Conservation (phyloP, 1,140 invertebrate genomes). For the Lordiphosa clarofinis region DNA sequence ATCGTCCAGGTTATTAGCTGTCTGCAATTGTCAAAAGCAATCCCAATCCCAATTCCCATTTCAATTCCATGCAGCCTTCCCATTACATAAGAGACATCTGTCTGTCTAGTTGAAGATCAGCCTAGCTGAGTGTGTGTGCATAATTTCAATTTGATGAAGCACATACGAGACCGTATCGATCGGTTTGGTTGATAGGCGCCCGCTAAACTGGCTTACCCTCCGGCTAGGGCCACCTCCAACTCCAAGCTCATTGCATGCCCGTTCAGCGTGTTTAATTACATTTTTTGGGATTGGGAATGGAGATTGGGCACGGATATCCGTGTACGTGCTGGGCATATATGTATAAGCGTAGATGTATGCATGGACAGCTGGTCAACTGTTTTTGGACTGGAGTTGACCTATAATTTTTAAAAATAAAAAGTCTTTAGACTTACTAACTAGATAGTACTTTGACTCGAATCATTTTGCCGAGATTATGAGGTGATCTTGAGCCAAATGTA, state of each 20-base stretch:
- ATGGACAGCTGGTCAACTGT: conserved; percentile 12
- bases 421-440: too few relatives aligned
- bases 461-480: too few relatives aligned
- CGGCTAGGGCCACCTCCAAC: conserved; percentile 30
- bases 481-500: too few relatives aligned
- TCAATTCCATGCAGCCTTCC: conserved; percentile 22
- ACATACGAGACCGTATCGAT: conserved; percentile 51
- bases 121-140: conserved; percentile 40
- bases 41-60: conserved; percentile 32
- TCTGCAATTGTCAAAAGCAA: conserved; percentile 67
- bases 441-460: too few relatives aligned
- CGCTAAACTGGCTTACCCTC: conserved; percentile 45
- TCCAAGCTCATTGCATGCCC: conserved; percentile 17
- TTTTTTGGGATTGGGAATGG: conserved; percentile 15
- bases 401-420: too few relatives aligned
- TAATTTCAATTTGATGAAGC: conserved; percentile 75
- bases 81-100: conserved; percentile 62
- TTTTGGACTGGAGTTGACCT: conserved; percentile 32
- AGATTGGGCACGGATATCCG: conserved; percentile 73
- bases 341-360: conserved; percentile 18
- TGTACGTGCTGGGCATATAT: conserved; percentile 61
- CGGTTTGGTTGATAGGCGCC: conserved; percentile 61
- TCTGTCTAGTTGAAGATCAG: conserved; percentile 46
- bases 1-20: conserved; percentile 65
- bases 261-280: conserved; percentile 54